phyloP scores from a whole-genome alignment of 1,140 invertebrate genomes.

The Aphidius ervi region DNA sequence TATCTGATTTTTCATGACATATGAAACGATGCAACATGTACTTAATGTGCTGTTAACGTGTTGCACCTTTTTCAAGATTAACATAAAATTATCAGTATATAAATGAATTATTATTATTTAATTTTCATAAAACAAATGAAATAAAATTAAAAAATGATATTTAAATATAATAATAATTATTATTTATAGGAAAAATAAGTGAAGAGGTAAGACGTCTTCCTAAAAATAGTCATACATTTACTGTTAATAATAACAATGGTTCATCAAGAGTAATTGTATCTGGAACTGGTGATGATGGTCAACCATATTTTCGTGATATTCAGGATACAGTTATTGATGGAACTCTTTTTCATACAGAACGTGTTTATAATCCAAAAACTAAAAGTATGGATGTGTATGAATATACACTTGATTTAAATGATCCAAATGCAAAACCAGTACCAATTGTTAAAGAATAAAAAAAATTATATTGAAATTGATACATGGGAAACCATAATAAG shows the following conservation, averaged over 20 bases:
- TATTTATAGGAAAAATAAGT: background rate
- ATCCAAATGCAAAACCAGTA: constrained; percentile 29
- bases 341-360: constrained; percentile 27
- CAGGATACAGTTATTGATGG: constrained; percentile 23
- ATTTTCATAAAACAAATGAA: background rate
- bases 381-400: constrained; percentile 9
- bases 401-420: constrained; percentile 28
- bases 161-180: too few relatives aligned
- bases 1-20: too few relatives aligned
- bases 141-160: background rate
- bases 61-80: too few relatives aligned
- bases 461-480: too few relatives aligned
- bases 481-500: too few relatives aligned
- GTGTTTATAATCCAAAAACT: constrained; percentile 21
- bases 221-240: constrained; percentile 16
- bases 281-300: constrained; percentile 24
- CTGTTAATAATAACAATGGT: constrained; percentile 13
- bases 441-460: constrained; percentile 1
- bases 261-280: constrained; percentile 16
- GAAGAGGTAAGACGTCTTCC: background rate
- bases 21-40: too few relatives aligned
- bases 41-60: too few relatives aligned
- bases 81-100: too few relatives aligned
- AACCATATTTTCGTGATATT: constrained; percentile 24
- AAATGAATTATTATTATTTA: background rate